phyloP scores from a whole-genome alignment of 2,888 invertebrate genomes.

The Luperina testacea region DNA sequence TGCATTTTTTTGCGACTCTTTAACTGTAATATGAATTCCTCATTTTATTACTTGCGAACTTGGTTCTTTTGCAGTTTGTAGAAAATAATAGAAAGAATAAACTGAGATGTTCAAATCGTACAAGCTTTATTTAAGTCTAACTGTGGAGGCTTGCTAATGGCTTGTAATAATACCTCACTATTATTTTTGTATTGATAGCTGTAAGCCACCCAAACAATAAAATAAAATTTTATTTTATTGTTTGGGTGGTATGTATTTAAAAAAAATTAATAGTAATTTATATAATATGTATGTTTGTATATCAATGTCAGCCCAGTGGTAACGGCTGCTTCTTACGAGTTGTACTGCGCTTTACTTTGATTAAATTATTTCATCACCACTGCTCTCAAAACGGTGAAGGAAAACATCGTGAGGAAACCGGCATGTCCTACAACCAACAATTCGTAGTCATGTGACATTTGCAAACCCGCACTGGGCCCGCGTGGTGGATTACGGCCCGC shows the following conservation, averaged over 20 bases:
- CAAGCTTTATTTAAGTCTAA: neutral
- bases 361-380: no score
- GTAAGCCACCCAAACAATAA: neutral
- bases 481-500: neutral
- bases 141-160: neutral
- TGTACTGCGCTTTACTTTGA: no score
- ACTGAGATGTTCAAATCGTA: neutral
- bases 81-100: neutral
- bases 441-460: neutral
- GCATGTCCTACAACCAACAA: neutral
- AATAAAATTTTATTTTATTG: neutral
- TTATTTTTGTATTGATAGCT: neutral
- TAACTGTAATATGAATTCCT: slow-evolving; percentile 13
- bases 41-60: slow-evolving; percentile 13
- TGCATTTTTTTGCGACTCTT: neutral
- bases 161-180: neutral
- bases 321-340: no score
- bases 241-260: no score
- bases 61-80: neutral
- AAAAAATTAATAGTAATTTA: no score
- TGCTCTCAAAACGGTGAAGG: no score
- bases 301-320: no score
- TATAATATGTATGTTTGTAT: no score
- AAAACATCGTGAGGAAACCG: no score
- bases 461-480: neutral